Conservation (phyloP, 2,113 vertebrate species). For the Mormoops blainvillei region DNA sequence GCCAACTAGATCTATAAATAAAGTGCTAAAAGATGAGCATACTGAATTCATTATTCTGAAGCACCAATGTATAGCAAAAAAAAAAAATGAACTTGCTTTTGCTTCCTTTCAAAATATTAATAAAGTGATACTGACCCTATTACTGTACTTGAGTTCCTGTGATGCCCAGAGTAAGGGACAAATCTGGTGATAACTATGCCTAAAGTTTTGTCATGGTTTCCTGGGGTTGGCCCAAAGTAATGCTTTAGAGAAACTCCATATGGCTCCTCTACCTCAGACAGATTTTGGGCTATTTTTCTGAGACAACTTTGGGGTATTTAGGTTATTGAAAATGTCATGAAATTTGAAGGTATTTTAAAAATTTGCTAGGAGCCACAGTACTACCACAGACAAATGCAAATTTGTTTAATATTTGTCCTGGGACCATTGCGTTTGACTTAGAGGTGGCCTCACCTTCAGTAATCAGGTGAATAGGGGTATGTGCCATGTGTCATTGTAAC, state of each 20-base stretch:
- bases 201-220: not conserved
- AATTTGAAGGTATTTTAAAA: not conserved
- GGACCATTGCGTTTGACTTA: not conserved
- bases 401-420: not conserved
- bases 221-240: not conserved
- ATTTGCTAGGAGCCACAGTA: not conserved
- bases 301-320: not conserved
- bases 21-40: not conserved
- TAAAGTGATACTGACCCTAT: not conserved
- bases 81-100: conserved; percentile 11
- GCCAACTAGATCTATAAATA: not conserved
- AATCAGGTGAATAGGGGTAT: not conserved
- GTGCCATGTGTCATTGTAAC: not conserved
- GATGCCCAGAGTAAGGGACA: not conserved
- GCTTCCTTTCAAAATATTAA: conserved; percentile 33
- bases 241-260: not conserved
- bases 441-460: not conserved
- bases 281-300: not conserved
- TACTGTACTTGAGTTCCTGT: not conserved
- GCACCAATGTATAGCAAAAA: not conserved
- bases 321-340: not conserved
- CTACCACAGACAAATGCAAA: not conserved
- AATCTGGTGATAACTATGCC: not conserved
- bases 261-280: not conserved
- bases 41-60: conserved; percentile 20